Percentiles rank a stretch among this genome's conserved stretches.
Conservation (phyloP, 2,888 invertebrate species). For the Lymantria monacha region DNA sequence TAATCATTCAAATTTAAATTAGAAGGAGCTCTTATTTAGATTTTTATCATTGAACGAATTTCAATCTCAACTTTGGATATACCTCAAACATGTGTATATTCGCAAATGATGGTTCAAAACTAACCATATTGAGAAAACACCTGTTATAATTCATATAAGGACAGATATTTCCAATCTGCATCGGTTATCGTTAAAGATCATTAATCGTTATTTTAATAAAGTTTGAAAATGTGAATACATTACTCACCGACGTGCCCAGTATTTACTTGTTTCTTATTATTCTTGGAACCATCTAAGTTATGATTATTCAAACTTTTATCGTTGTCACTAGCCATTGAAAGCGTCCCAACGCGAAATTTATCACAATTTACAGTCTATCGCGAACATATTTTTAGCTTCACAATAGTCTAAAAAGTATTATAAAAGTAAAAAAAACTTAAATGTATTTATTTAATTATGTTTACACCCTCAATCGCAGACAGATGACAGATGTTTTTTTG, state of each 20-base stretch:
- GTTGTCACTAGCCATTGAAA: slow-evolving; percentile 81
- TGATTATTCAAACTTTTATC: slow-evolving; percentile 75
- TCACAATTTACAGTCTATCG: slow-evolving; percentile 29
- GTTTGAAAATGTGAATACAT: neutral
- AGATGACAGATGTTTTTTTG: slow-evolving; percentile 21
- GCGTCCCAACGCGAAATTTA: slow-evolving; percentile 34
- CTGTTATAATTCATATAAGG: slow-evolving; percentile 9
- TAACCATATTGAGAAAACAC: neutral
- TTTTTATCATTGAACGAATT: no score
- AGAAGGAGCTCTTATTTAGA: no score
- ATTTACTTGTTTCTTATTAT: slow-evolving; percentile 60
- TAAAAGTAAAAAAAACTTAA: slow-evolving; percentile 45
- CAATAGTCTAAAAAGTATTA: slow-evolving; percentile 32
- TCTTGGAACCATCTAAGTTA: slow-evolving; percentile 72
- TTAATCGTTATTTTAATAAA: neutral
- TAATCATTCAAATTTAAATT: no score
- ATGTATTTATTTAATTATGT: slow-evolving; percentile 48
- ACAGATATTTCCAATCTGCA: slow-evolving; percentile 16
- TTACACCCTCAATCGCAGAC: slow-evolving; percentile 58
- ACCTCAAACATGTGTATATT: neutral
- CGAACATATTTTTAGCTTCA: slow-evolving; percentile 26
- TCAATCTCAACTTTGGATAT: no score
- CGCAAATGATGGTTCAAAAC: neutral
- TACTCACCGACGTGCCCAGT: slow-evolving; percentile 62
- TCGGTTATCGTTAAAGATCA: slow-evolving; percentile 17